A percentile compares a stretch with the other conserved stretches of the same genome.
Evolutionary conservation across 2,888 invertebrate species (phyloP).

Genomic region (Dinocampus coccinellae): DNA sequence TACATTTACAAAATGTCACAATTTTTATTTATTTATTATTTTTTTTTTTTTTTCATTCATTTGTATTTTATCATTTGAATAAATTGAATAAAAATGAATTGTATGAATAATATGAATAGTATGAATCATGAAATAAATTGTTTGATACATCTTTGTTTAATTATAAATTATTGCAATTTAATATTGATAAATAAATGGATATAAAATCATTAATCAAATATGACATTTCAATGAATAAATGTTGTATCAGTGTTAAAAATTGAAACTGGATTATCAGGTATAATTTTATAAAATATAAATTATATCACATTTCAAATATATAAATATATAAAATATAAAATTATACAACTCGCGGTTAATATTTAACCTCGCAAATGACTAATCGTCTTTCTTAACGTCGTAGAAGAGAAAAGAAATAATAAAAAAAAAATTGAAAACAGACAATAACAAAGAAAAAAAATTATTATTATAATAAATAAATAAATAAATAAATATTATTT

Average conservation of each 20-base stretch:
- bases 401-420: too few relatives aligned
- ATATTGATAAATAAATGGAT: not conserved
- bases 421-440: too few relatives aligned
- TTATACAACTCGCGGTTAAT: too few relatives aligned
- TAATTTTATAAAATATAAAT: not conserved
- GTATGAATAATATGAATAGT: not conserved
- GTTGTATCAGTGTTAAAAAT: not conserved
- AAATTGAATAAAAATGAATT: not conserved
- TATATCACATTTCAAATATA: not conserved
- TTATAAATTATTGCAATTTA: not conserved
- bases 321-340: too few relatives aligned
- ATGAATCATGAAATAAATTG: not conserved
- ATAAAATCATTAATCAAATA: conserved; percentile 22
- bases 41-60: not conserved
- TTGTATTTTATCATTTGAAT: not conserved
- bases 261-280: not conserved
- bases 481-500: not conserved
- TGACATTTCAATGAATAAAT: conserved; percentile 29
- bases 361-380: too few relatives aligned
- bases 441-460: too few relatives aligned
- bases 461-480: too few relatives aligned
- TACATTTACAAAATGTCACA: too few relatives aligned
- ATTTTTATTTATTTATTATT: not conserved
- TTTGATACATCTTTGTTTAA: not conserved
- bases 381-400: too few relatives aligned